Conservation (phyloP, 2,888 invertebrate genomes). For the Metacarcinus magister region DNA sequence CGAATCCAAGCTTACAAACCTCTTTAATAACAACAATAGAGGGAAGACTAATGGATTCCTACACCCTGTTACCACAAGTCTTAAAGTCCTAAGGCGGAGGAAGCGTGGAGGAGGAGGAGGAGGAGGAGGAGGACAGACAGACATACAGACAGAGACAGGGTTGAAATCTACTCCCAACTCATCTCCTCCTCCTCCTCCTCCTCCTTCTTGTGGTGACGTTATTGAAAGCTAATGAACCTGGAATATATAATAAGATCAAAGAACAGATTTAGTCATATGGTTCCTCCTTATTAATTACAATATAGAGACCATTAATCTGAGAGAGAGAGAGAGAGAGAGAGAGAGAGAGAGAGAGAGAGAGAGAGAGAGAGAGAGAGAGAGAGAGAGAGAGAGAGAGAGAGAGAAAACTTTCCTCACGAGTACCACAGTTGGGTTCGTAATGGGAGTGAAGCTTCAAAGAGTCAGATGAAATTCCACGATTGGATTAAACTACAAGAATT, state of each 20-base stretch:
- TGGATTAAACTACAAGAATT: background rate
- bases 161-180: background rate
- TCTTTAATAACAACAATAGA: too few species aligned
- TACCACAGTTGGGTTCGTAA: too few species aligned
- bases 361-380: slow-evolving; percentile 46
- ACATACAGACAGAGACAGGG: too few species aligned
- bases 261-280: background rate
- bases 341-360: slow-evolving; percentile 35
- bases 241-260: slow-evolving; percentile 67
- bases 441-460: background rate
- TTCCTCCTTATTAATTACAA: slow-evolving; percentile 58
- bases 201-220: background rate
- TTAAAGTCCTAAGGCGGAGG: background rate
- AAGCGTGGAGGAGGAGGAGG: background rate
- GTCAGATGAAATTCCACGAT: background rate
- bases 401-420: background rate
- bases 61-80: background rate
- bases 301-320: slow-evolving; percentile 50
- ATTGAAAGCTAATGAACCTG: slow-evolving; percentile 66
- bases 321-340: too few species aligned
- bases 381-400: slow-evolving; percentile 51
- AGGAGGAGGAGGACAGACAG: background rate
- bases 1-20: too few species aligned
- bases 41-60: too few species aligned
- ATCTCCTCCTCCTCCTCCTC: slow-evolving; percentile 59